phyloP scores from a whole-genome alignment of 2,888 invertebrate genomes.

The Electrophaes corylata region DNA sequence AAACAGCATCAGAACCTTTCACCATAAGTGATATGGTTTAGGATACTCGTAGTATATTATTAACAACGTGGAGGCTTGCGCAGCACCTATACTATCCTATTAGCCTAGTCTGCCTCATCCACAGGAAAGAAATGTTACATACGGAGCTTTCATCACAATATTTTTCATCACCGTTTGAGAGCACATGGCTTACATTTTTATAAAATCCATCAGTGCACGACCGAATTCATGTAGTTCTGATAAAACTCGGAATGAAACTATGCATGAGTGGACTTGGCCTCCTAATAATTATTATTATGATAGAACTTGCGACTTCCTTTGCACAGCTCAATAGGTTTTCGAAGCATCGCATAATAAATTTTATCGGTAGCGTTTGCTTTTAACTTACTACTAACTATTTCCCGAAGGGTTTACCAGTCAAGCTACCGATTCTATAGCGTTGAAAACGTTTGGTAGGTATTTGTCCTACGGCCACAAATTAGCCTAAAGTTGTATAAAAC shows the following conservation, averaged over 20 bases:
- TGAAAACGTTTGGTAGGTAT: too few species aligned
- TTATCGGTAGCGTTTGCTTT: background rate
- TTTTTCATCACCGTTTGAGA: background rate
- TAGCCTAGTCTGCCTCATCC: too few species aligned
- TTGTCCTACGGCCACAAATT: too few species aligned
- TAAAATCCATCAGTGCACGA: background rate
- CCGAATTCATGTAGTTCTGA: background rate
- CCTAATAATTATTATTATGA: constrained; percentile 1
- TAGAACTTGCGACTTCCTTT: background rate
- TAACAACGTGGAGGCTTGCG: too few species aligned
- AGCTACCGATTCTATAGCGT: too few species aligned
- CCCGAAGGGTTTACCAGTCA: background rate
- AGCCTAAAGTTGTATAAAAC: too few species aligned
- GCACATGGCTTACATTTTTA: background rate
- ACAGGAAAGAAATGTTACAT: too few species aligned
- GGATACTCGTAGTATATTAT: too few species aligned
- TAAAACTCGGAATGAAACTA: background rate
- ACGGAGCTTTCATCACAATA: background rate
- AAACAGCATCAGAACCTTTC: too few species aligned
- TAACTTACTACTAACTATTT: background rate
- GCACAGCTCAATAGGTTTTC: background rate
- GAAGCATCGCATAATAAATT: background rate
- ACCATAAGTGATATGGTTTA: too few species aligned
- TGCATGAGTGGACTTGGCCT: constrained; percentile 2
- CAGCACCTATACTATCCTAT: too few species aligned